Evolutionary conservation across 2,888 invertebrate genomes (phyloP).

Genomic region (Liodrosophila aerea): DNA sequence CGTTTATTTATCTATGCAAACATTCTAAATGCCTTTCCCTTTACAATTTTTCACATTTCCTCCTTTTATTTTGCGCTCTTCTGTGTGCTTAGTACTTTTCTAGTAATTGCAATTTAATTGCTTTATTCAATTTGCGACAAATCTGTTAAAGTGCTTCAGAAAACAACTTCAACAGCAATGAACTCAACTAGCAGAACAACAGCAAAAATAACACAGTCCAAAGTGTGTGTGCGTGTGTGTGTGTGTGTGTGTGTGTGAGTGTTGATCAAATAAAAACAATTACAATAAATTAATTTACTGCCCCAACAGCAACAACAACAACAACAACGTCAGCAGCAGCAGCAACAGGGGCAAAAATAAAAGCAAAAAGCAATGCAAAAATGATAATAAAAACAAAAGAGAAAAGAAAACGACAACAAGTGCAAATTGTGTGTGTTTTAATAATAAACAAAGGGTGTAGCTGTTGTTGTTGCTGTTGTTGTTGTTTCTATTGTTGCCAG

Average conservation of each 20-base stretch:
- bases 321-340: slow-evolving; percentile 28
- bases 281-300: slow-evolving; percentile 58
- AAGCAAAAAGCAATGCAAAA: slow-evolving; percentile 13
- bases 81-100: background rate
- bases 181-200: slow-evolving; percentile 9
- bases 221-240: slow-evolving; percentile 2
- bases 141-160: slow-evolving; percentile 8
- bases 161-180: slow-evolving; percentile 1
- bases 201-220: slow-evolving; percentile 19
- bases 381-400: slow-evolving; percentile 26
- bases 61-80: background rate
- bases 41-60: background rate
- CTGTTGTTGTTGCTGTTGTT: background rate
- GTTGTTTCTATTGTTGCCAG: background rate
- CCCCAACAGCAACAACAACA: too few relatives aligned
- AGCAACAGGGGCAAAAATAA: slow-evolving; percentile 8
- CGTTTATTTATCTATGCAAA: too few relatives aligned
- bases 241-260: slow-evolving; percentile 9
- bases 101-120: slow-evolving; percentile 19
- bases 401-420: slow-evolving; percentile 6
- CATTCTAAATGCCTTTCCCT: background rate
- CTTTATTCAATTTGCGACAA: slow-evolving; percentile 34
- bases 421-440: background rate
- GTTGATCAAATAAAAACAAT: slow-evolving; percentile 45
- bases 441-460: background rate